Base-by-base conservation (phyloP, 2,797 vertebrate species). In the Cirrhinus molitorella region DNA sequence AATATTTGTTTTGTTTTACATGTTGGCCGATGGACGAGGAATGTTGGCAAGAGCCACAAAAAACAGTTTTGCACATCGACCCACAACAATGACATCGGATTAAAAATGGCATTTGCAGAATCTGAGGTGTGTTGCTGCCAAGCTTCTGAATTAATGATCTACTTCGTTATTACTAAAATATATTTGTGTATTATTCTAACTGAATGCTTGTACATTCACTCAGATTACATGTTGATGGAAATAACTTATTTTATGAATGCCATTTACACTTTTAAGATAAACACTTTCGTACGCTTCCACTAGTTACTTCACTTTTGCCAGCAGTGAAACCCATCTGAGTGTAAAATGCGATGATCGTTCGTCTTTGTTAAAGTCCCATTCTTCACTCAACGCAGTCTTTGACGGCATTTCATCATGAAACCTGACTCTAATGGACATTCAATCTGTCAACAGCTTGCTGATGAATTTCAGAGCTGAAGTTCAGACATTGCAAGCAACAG, bases 31-130 rank as follows among this genome's bases (percentile, higher is more conserved):
- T 8, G 71, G 31, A 74, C 1, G 59, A 47, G 53, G 73, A 59
- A 59, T 43, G 73, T 43, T 25, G 40, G 19, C 28, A 17, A 45
- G 4, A 11, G 17, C 37, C 59, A 2, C 12, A 2, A 37, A 65
- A 79, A 66, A 45, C 16, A 23, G 77, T 79, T 66, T 23, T 14
- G 19, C 59, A 47, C 51, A n/a, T 34, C 19, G n/a, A 79, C 40
- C 77, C 45, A 23, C 43, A 67, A 67, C 76, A 79, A 67, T 49
- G 25, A 45, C 61, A 16, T 3, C 5, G 61, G 76, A 66, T 66
- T 67, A 66, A 51, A 79, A 12, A 17, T 19, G 74, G 74, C 16
- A 47, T 77, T 11, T n/a, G 28, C 19, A 1, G 45, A 65, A 34
- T 67, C 17, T 0, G 11, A 67, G 77, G 77, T 67, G 75, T 65